Conservation (phyloP, 2,888 invertebrate genomes). For the Lamellibrachia columna region DNA sequence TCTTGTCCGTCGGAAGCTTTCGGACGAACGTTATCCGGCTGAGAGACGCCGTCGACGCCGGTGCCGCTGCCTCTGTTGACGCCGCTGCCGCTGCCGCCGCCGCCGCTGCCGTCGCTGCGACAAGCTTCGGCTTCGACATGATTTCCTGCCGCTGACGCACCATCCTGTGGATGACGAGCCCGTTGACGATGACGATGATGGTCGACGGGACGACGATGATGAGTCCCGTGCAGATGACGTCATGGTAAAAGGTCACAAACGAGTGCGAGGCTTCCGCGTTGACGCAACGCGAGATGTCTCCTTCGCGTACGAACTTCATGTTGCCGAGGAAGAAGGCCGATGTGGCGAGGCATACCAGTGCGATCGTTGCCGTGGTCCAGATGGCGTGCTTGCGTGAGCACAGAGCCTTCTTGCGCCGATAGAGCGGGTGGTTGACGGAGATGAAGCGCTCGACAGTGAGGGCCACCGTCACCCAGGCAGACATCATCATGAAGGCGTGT, state of each 20-base stretch:
- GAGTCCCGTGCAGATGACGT: background rate
- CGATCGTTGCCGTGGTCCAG: background rate
- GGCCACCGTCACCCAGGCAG: background rate
- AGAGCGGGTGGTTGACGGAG: background rate
- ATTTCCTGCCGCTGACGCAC: background rate
- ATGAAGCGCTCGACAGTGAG: background rate
- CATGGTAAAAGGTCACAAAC: background rate
- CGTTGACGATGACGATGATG: background rate
- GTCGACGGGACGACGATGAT: background rate
- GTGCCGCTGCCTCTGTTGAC: too few relatives aligned
- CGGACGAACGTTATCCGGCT: background rate
- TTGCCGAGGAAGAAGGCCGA: background rate
- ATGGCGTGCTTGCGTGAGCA: background rate
- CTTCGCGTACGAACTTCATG: background rate
- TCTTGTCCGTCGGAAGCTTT: background rate
- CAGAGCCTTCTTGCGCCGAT: background rate
- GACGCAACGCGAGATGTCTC: background rate
- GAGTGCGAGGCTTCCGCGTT: background rate
- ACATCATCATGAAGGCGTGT: slow-evolving; percentile 11
- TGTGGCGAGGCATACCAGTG: background rate
- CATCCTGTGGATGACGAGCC: background rate
- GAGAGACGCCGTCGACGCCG: background rate
- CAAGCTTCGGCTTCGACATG: background rate
- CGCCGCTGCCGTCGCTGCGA: background rate
- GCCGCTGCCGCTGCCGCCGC: too few relatives aligned